Percentiles rank a stretch among this genome's conserved stretches.
These are phyloP conservation scores for Synaphobranchus kaupii DNA, from an alignment of 2,797 vertebrate species.

Conservation along the genomic window DNA sequence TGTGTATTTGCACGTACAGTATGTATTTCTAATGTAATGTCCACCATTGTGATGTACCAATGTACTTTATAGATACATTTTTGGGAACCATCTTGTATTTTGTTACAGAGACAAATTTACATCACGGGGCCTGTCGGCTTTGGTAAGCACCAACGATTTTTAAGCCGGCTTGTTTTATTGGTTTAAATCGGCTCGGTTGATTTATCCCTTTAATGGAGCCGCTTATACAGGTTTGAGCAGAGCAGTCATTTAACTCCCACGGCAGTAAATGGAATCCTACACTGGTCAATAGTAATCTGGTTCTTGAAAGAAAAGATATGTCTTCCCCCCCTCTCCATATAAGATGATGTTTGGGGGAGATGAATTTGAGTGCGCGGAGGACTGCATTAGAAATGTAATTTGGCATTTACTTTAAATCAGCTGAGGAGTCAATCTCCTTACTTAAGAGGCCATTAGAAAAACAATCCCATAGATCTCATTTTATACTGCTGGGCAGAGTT, in stretches of 20 bases:
- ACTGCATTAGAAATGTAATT: conserved; percentile 32
- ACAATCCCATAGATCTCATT: conserved; percentile 24
- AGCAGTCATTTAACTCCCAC: not conserved
- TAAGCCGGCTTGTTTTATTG: not conserved
- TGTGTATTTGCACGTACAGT: too few species aligned
- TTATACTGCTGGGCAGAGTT: not conserved
- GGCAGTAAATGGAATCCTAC: conserved; percentile 22
- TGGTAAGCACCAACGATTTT: not conserved
- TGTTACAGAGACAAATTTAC: not conserved
- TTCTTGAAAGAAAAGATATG: not conserved
- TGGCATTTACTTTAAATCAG: conserved; percentile 21
- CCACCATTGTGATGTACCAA: too few species aligned
- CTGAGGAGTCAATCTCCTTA: conserved; percentile 20
- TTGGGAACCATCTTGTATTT: not conserved
- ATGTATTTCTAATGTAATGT: not conserved
- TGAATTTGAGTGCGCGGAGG: not conserved
- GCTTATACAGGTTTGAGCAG: conserved; percentile 9
- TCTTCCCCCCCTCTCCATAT: not conserved
- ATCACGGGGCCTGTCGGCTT: not conserved
- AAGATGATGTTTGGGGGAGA: conserved; percentile 9
- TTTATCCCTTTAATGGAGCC: conserved; percentile 18
- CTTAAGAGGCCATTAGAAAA: conserved; percentile 17
- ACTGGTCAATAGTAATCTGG: conserved; percentile 20
- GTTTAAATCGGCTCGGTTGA: not conserved
- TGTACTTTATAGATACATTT: not conserved